A percentile compares a stretch with the other conserved stretches of the same genome.
These are phyloP conservation scores for Amaurobius ferox DNA, from an alignment of 2,888 invertebrate species.

Conservation along the genomic window DNA sequence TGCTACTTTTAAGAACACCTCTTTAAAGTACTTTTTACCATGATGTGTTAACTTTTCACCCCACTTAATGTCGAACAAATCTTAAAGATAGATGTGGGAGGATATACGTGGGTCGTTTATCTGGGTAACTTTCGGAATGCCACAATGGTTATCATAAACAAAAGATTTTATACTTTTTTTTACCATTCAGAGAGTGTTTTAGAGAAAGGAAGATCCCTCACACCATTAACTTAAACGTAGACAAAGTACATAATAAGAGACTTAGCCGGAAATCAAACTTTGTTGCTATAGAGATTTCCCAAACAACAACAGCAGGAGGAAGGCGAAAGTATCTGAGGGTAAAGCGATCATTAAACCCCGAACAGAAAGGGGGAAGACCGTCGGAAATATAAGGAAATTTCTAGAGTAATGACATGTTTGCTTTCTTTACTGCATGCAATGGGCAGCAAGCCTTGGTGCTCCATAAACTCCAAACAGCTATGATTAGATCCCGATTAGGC, in stretches of 20 bases:
- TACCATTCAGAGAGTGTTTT: too few species aligned
- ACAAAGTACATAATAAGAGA: not conserved
- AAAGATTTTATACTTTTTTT: too few species aligned
- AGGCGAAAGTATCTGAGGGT: slow-evolving; percentile 13
- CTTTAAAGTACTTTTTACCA: too few species aligned
- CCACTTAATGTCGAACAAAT: too few species aligned
- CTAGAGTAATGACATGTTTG: slow-evolving; percentile 49
- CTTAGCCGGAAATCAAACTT: slow-evolving; percentile 25
- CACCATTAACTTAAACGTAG: not conserved
- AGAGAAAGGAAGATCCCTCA: too few species aligned
- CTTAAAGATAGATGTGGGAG: too few species aligned
- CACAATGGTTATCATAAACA: too few species aligned
- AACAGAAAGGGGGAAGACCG: not conserved
- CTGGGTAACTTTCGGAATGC: too few species aligned
- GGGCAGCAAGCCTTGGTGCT: slow-evolving; percentile 40
- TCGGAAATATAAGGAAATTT: not conserved
- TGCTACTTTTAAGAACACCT: too few species aligned
- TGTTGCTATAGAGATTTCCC: not conserved
- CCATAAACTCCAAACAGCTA: slow-evolving; percentile 38
- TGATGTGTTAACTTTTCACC: too few species aligned
- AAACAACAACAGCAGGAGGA: slow-evolving; percentile 39
- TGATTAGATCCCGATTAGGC: slow-evolving; percentile 46
- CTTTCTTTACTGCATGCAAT: slow-evolving; percentile 46
- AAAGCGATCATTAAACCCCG: slow-evolving; percentile 37
- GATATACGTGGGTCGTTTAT: too few species aligned